phyloP scores from a whole-genome alignment of 2,888 invertebrate genomes.

The Chloroclystis v-ata region DNA sequence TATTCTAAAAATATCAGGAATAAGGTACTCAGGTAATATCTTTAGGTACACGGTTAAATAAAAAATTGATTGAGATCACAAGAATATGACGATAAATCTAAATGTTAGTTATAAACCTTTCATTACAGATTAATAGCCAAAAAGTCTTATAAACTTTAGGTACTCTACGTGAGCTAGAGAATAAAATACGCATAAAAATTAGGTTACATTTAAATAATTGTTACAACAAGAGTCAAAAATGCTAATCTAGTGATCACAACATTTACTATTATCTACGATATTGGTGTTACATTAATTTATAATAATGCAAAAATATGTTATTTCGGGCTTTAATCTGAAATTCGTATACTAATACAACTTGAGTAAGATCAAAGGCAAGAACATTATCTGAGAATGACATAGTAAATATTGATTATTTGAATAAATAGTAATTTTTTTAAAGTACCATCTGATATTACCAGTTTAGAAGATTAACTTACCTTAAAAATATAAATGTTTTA shows the following conservation, averaged over 20 bases:
- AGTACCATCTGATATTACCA: slow-evolving; percentile 4
- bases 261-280: slow-evolving; percentile 2
- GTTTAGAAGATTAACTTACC: neutral
- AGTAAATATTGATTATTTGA: neutral
- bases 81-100: slow-evolving; percentile 6
- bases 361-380: slow-evolving; percentile 6
- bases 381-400: neutral
- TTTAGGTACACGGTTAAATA: slow-evolving; percentile 11
- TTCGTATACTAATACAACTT: slow-evolving; percentile 5
- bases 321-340: slow-evolving; percentile 2
- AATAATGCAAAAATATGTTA: slow-evolving; percentile 10
- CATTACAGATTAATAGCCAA: too few species aligned
- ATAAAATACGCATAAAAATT: neutral
- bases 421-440: neutral
- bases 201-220: neutral
- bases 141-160: neutral
- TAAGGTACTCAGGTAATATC: slow-evolving; percentile 1
- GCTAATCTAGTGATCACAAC: slow-evolving; percentile 1
- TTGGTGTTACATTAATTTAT: slow-evolving; percentile 4
- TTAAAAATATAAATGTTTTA: neutral
- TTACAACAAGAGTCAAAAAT: neutral
- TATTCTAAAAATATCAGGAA: neutral
- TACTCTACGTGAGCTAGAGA: neutral
- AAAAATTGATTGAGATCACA: slow-evolving; percentile 23
- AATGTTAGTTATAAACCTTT: neutral